These are phyloP conservation scores for Campaea margaritaria DNA, from an alignment of 2,888 invertebrate genomes.

Conservation along the genomic window DNA sequence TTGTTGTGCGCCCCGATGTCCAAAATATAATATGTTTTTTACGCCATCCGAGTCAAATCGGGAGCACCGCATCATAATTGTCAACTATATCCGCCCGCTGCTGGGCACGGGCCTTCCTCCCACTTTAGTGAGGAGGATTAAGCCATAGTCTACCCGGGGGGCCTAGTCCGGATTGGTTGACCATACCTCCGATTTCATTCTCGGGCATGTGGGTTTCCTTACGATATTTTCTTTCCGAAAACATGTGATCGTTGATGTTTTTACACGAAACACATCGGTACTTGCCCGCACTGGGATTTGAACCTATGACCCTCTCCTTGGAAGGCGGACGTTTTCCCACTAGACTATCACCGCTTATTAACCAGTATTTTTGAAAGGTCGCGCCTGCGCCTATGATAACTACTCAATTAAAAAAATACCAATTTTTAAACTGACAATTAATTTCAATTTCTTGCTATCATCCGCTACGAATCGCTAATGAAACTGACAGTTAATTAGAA, in stretches of 20 bases:
- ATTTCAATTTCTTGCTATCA: slow-evolving; percentile 2
- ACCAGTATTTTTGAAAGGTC: slow-evolving; percentile 21
- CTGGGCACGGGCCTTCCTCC: no score
- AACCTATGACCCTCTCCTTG: no score
- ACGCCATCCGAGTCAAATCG: slow-evolving; percentile 49
- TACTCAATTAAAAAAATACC: background rate
- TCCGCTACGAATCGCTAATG: slow-evolving; percentile 6
- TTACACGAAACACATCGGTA: no score
- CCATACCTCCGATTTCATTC: no score
- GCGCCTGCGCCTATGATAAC: background rate
- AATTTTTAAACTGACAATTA: slow-evolving; percentile 5
- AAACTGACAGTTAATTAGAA: slow-evolving; percentile 3
- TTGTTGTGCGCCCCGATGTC: slow-evolving; percentile 63
- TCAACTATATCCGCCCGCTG: no score
- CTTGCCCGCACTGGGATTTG: no score
- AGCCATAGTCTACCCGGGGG: no score
- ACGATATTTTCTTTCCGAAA: no score
- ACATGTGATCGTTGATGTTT: no score
- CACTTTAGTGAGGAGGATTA: no score
- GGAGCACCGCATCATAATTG: slow-evolving; percentile 49
- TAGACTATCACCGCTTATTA: slow-evolving; percentile 28
- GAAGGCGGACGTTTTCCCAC: slow-evolving; percentile 42
- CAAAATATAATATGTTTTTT: slow-evolving; percentile 74
- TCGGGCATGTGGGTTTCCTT: no score
- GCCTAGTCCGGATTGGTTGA: no score